Conservation (phyloP, 2,797 vertebrate genomes). For the Poecile montanus region DNA sequence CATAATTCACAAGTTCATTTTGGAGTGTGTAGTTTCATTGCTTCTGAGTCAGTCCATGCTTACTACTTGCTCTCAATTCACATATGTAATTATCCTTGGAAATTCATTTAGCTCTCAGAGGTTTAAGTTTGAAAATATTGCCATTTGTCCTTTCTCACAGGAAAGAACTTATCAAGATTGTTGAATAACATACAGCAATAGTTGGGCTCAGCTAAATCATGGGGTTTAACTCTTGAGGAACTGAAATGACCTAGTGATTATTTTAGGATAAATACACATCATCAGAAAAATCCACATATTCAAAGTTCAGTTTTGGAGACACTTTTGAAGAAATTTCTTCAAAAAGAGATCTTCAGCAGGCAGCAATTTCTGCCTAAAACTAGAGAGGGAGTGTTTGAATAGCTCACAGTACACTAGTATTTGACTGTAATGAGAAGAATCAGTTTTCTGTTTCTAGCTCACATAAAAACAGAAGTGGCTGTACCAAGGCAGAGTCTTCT, state of each 20-base stretch:
- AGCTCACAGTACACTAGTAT: background rate
- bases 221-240: background rate
- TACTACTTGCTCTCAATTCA: background rate
- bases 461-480: background rate
- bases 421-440: background rate
- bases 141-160: background rate
- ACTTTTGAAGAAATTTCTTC: background rate
- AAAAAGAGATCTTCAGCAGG: background rate
- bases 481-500: background rate
- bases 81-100: background rate
- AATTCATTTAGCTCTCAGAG: background rate
- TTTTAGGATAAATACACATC: background rate
- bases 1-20: background rate
- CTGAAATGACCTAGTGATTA: background rate
- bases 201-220: background rate
- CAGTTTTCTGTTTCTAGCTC: background rate
- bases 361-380: background rate
- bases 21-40: background rate
- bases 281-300: background rate
- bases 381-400: background rate
- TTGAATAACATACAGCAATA: background rate
- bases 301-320: background rate
- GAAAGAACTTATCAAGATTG: fast-evolving
- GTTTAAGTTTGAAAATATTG: background rate
- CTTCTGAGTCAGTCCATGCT: background rate